These are phyloP conservation scores for Lucifuga dentata DNA, from an alignment of 2,113 vertebrate genomes.

Conservation along the genomic window DNA sequence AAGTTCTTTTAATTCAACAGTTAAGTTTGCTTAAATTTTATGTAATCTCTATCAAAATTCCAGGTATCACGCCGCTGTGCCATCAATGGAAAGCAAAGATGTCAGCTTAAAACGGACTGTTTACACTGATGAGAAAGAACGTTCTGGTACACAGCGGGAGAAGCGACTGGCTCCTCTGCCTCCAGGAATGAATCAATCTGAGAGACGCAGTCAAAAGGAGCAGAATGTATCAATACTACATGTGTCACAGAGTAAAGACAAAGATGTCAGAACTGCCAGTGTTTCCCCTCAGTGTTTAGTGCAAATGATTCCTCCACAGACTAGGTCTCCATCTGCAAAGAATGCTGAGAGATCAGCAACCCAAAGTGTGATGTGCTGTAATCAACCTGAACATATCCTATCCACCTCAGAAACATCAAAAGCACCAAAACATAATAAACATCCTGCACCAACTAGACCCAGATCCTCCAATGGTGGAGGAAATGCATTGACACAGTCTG, in stretches of 20 bases:
- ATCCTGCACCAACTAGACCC: conserved; percentile 68
- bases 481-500: background rate
- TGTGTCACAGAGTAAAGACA: conserved; percentile 33
- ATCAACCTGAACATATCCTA: conserved; percentile 9
- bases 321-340: conserved; percentile 11
- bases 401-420: background rate
- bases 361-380: background rate
- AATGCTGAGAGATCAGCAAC: conserved; percentile 7
- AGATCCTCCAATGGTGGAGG: no score
- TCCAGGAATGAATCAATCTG: conserved; percentile 47
- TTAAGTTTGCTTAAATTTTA: background rate
- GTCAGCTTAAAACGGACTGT: background rate
- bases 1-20: background rate
- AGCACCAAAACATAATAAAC: conserved; percentile 53
- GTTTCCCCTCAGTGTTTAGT: conserved; percentile 45
- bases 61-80: conserved; percentile 26
- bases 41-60: conserved; percentile 21
- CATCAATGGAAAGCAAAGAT: conserved; percentile 10
- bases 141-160: conserved; percentile 34
- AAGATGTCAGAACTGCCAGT: conserved; percentile 45
- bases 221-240: background rate
- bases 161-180: conserved; percentile 75
- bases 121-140: conserved; percentile 38
- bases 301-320: conserved; percentile 41
- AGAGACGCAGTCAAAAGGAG: conserved; percentile 20